phyloP scores from a whole-genome alignment of 2,888 invertebrate genomes.

The Thymelicus lineola region DNA sequence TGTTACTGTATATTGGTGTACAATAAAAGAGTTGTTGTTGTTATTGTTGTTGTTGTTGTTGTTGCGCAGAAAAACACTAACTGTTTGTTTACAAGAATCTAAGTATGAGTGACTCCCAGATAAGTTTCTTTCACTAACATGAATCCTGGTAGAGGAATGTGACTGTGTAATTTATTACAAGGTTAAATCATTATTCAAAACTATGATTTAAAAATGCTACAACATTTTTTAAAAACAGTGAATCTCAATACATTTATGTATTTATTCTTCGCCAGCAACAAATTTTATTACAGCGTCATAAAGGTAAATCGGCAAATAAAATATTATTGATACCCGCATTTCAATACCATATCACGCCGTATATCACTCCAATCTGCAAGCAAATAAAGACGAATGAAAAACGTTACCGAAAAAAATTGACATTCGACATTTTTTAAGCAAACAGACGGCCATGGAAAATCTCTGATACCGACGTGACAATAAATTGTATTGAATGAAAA shows the following conservation, averaged over 20 bases:
- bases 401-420: constrained; percentile 30
- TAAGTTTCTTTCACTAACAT: too few species aligned
- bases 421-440: constrained; percentile 33
- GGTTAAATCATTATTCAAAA: too few species aligned
- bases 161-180: too few species aligned
- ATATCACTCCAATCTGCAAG: constrained; percentile 25
- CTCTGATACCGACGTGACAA: constrained; percentile 43
- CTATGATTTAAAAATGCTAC: not conserved
- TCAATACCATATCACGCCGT: constrained; percentile 33
- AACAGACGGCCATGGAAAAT: constrained; percentile 30
- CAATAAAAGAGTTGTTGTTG: too few species aligned
- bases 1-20: too few species aligned
- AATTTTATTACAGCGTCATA: constrained; percentile 12
- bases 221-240: constrained; percentile 5
- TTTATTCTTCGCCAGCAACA: constrained; percentile 8
- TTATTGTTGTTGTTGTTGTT: too few species aligned
- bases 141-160: too few species aligned
- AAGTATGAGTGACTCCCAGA: too few species aligned
- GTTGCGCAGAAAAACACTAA: too few species aligned
- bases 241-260: constrained; percentile 10
- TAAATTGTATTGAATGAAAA: constrained; percentile 42
- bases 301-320: constrained; percentile 29
- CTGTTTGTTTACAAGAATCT: too few species aligned
- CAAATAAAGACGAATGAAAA: constrained; percentile 28
- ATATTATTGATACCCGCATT: constrained; percentile 30